Conservation (phyloP, 2,888 invertebrate species). For the Drosophila seclusa region DNA sequence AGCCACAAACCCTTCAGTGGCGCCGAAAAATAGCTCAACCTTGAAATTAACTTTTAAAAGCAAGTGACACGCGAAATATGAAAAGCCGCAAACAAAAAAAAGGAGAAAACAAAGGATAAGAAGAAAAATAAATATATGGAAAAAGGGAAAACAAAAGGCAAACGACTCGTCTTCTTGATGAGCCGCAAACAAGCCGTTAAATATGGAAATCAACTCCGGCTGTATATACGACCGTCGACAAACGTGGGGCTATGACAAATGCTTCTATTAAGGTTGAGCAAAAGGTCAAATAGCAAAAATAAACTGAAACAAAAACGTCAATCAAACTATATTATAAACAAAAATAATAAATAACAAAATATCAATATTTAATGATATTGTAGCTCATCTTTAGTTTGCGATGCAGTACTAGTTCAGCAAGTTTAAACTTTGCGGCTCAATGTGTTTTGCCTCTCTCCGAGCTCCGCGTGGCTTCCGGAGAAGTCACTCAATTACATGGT, state of each 20-base stretch:
- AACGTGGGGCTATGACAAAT: slow-evolving; percentile 8
- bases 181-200: slow-evolving; percentile 61
- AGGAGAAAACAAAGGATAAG: slow-evolving; percentile 10
- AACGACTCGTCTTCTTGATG: slow-evolving; percentile 26
- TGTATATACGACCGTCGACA: neutral
- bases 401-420: slow-evolving; percentile 39
- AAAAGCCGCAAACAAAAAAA: slow-evolving; percentile 32
- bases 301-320: neutral
- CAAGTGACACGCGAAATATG: slow-evolving; percentile 54
- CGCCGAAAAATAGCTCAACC: slow-evolving; percentile 69
- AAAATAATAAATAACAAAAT: neutral
- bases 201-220: slow-evolving; percentile 51
- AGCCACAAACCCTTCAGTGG: slow-evolving; percentile 64
- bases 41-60: slow-evolving; percentile 78
- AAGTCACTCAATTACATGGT: slow-evolving; percentile 2
- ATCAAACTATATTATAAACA: neutral
- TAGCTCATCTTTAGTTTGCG: slow-evolving; percentile 3
- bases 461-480: slow-evolving; percentile 39
- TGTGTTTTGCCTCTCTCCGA: slow-evolving; percentile 34
- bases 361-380: neutral
- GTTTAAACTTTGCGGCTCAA: slow-evolving; percentile 35
- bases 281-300: neutral
- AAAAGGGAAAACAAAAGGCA: slow-evolving; percentile 26
- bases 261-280: neutral
- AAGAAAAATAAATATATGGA: slow-evolving; percentile 10